Evolutionary conservation across 2,797 vertebrate genomes (phyloP).

Genomic region (Clarias laeviceps): DNA sequence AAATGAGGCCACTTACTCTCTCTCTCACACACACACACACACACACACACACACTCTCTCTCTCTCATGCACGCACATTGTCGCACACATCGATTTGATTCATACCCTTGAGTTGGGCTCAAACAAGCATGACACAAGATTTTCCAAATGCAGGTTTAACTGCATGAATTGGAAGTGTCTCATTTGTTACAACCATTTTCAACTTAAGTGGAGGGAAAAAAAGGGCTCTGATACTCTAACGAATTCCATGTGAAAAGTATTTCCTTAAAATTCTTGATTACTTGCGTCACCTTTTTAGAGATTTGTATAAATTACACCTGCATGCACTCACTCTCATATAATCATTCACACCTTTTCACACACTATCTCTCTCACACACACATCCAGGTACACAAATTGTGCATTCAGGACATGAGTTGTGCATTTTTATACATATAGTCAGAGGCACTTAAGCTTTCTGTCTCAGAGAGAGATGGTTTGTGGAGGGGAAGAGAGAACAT

Average conservation of each 20-base stretch:
- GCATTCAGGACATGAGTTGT: not conserved
- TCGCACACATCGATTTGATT: constrained; percentile 48
- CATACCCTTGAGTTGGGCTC: constrained; percentile 56
- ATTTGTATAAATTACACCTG: constrained; percentile 51
- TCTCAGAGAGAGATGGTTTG: not conserved
- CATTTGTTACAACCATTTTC: constrained; percentile 34
- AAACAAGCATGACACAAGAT: constrained; percentile 41
- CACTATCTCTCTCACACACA: not conserved
- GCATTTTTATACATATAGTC: no score
- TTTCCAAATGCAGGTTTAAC: constrained; percentile 48
- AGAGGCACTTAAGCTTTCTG: not conserved
- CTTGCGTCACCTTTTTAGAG: constrained; percentile 10
- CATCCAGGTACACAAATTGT: constrained; percentile 42
- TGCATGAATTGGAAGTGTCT: constrained; percentile 31
- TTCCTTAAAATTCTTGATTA: constrained; percentile 18
- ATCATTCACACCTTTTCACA: not conserved
- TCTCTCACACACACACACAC: not conserved
- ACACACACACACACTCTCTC: not conserved
- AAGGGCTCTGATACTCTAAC: constrained; percentile 52
- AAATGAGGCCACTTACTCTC: not conserved
- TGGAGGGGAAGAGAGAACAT: no score
- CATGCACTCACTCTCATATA: constrained; percentile 34
- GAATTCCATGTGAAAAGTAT: constrained; percentile 43
- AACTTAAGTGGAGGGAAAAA: constrained; percentile 9
- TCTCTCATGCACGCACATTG: constrained; percentile 28